A percentile compares a stretch with the other conserved stretches of the same genome.
Evolutionary conservation across 2,888 invertebrate genomes (phyloP).

Genomic region (Chalcis sispes): DNA sequence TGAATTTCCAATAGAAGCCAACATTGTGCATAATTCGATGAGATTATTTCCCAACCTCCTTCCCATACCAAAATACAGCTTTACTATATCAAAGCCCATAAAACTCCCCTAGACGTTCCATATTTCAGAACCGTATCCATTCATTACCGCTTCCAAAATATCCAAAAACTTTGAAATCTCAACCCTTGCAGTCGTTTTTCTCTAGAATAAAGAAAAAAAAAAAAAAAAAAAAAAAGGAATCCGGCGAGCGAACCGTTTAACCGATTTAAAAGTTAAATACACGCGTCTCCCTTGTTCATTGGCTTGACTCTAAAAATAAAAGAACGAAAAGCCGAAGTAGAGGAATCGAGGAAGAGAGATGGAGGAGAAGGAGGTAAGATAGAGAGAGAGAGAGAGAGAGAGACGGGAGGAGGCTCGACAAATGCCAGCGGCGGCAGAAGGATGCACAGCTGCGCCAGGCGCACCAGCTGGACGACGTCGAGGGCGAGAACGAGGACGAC

Average conservation of each 20-base stretch:
- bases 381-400: slow-evolving; percentile 57
- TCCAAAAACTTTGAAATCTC: too few species aligned
- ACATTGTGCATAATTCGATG: too few species aligned
- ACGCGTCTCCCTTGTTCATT: not conserved
- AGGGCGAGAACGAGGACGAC: slow-evolving; percentile 49
- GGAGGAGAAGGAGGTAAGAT: slow-evolving; percentile 33
- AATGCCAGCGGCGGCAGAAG: not conserved
- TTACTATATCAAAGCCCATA: too few species aligned
- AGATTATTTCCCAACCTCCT: too few species aligned
- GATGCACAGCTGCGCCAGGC: slow-evolving; percentile 72
- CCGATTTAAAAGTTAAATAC: slow-evolving; percentile 43
- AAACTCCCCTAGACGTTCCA: too few species aligned
- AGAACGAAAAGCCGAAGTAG: not conserved
- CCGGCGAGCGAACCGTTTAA: too few species aligned
- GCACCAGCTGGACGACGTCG: slow-evolving; percentile 73
- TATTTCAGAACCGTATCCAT: too few species aligned
- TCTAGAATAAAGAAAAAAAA: too few species aligned
- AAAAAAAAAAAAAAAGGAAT: too few species aligned
- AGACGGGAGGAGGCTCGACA: slow-evolving; percentile 52
- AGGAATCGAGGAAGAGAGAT: not conserved
- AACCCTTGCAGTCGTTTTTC: too few species aligned
- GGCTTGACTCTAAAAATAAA: not conserved
- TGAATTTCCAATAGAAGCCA: not conserved
- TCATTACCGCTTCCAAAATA: too few species aligned
- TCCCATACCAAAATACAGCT: too few species aligned